phyloP scores from a whole-genome alignment of 2,888 invertebrate genomes.

The Leptinotarsa juncta region DNA sequence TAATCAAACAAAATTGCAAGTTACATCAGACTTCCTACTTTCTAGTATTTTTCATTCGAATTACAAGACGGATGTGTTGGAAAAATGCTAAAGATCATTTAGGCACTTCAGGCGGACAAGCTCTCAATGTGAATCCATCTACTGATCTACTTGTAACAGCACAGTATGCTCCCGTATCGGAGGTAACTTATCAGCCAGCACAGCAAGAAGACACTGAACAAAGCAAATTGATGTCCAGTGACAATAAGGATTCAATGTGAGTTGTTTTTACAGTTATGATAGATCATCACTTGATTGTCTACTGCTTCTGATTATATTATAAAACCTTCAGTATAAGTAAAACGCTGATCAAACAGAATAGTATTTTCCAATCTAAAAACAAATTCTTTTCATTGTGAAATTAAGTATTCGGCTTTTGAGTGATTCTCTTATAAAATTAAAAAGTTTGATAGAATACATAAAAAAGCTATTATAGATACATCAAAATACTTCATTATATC shows the following conservation, averaged over 20 bases:
- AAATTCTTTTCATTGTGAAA: too few relatives aligned
- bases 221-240: constrained; percentile 77
- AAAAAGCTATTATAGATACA: too few relatives aligned
- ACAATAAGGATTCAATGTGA: constrained; percentile 77
- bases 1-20: not conserved
- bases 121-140: constrained; percentile 78
- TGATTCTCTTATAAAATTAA: too few relatives aligned
- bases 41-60: constrained; percentile 61
- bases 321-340: not conserved
- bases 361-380: too few relatives aligned
- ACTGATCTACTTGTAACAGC: constrained; percentile 81
- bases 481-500: too few relatives aligned
- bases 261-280: constrained; percentile 4
- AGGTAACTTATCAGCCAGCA: constrained; percentile 73
- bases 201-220: constrained; percentile 77
- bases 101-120: constrained; percentile 69
- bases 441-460: too few relatives aligned
- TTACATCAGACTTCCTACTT: not conserved
- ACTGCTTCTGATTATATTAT: not conserved
- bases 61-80: constrained; percentile 62
- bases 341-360: too few relatives aligned
- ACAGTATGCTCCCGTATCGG: constrained; percentile 81
- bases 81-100: constrained; percentile 64
- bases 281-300: not conserved
- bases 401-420: too few relatives aligned